Evolutionary conservation across 2,113 vertebrate species (phyloP), one percentile per base, ranked within the genome.

Genomic region (Myanophis thanlyinensis): DNA sequence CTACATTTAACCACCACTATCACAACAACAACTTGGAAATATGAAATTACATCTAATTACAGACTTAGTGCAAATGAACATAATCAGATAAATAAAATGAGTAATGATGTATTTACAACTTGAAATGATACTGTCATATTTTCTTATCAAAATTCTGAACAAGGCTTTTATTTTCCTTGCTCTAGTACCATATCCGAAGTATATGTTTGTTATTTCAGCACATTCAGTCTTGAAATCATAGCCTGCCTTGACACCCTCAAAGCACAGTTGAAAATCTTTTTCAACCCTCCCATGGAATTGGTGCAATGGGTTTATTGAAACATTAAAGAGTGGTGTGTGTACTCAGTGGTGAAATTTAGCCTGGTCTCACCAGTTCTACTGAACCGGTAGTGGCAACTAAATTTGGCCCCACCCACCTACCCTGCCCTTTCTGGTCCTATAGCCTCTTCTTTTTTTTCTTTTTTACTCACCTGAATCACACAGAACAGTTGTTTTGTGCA

Each of bases 51-150:
- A 88, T 95, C 95, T 96, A 97, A 97, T 97, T 97, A 95, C 95
- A 95, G 97, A 97, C 95, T 96, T 97, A 97, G 97, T 95, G 93
- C 97, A 97, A 98, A 97, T 96, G 94, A 97, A 96, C 94, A 94
- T 95, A 97, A 97, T 97, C 96, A 96, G 95, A 97, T 97, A 97
- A 97, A 97, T 96, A 97, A 94, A 96, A 96, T 94, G 93, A 91
- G 54, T 94, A 95, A 96, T 96, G 96, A 96, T 91, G 90, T 97
- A 96, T 97, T 97, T 97, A 95, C 94, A 95, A 96, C 90, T 96
- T 94, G 95, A 88, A 96, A 96, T 93, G 92, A 93, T 96, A 94
- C 47, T 94, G 93, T 96, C 87, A 96, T 96, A 97, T 95, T 95
- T 96, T 91, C 96, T 93, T 96, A 97, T 92, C 54, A 96, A 95